Percentiles rank a stretch among this genome's conserved stretches.
Conservation (phyloP, 2,797 vertebrate species). For the Coregonus ussuriensis region DNA sequence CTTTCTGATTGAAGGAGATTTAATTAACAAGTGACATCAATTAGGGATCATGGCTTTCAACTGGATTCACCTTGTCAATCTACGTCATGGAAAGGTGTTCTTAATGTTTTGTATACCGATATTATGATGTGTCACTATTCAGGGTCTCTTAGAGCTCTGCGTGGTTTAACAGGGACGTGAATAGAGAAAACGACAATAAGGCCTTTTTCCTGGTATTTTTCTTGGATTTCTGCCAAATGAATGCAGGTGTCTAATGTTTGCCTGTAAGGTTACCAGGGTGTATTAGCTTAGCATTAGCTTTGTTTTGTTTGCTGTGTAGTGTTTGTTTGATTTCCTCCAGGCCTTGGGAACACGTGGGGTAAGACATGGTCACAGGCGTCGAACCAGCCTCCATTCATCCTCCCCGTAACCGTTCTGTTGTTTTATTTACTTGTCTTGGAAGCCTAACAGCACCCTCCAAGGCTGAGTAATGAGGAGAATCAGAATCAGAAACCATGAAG, state of each 20-base stretch:
- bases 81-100: too few relatives aligned
- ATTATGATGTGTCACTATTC: too few relatives aligned
- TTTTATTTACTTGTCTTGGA: not conserved
- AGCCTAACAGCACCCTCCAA: not conserved
- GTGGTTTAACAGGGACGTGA: too few relatives aligned
- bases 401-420: not conserved
- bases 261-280: not conserved
- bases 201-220: not conserved
- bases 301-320: not conserved
- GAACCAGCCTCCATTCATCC: not conserved
- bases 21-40: too few relatives aligned
- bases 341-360: not conserved
- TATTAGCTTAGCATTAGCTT: too few relatives aligned
- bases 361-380: slow-evolving; percentile 3
- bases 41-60: too few relatives aligned
- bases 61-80: too few relatives aligned
- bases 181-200: too few relatives aligned
- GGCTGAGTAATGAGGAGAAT: not conserved
- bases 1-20: too few relatives aligned
- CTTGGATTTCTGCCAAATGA: not conserved
- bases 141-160: too few relatives aligned
- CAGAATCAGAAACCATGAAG: not conserved
- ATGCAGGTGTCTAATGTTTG: not conserved
- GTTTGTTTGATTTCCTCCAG: not conserved
- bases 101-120: too few relatives aligned